A percentile compares a stretch with the other conserved stretches of the same genome.
Evolutionary conservation across 2,113 vertebrate genomes (phyloP).

Genomic region (Daboia siamensis): DNA sequence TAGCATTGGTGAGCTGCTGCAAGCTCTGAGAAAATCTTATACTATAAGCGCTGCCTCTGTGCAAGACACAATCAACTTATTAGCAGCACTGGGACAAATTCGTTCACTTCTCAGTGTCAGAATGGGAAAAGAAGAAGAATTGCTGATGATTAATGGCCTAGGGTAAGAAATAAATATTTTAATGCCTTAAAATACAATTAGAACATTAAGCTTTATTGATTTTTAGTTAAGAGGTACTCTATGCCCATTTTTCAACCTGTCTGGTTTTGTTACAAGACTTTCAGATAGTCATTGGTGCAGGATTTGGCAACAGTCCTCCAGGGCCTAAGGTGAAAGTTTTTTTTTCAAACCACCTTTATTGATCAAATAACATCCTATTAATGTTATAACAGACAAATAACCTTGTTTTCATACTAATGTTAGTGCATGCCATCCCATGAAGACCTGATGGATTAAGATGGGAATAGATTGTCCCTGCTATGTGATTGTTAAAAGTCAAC

Average conservation of each 20-base stretch:
- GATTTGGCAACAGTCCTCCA: background rate
- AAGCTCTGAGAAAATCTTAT: conserved; percentile 92
- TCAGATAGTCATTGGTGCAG: background rate
- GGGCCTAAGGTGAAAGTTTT: background rate
- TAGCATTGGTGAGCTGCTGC: conserved; percentile 93
- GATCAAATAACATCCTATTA: background rate
- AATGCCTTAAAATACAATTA: background rate
- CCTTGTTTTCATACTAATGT: background rate
- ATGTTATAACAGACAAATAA: background rate
- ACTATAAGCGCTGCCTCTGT: conserved; percentile 91
- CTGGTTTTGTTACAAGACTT: background rate
- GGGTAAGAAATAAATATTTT: conserved; percentile 73
- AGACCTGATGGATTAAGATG: background rate
- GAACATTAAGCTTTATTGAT: conserved; percentile 10
- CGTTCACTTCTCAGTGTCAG: conserved; percentile 93
- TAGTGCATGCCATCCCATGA: background rate
- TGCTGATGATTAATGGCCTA: conserved; percentile 96
- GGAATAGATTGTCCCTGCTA: background rate
- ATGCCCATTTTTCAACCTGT: conserved; percentile 1
- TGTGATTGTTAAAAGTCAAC: background rate
- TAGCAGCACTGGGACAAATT: conserved; percentile 94
- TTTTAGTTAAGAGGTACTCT: background rate
- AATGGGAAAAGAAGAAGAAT: conserved; percentile 96
- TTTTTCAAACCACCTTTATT: background rate
- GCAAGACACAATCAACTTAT: conserved; percentile 88